Evolutionary conservation across 2,113 vertebrate genomes (phyloP).

Genomic region (Neodontobutis hainanensis): DNA sequence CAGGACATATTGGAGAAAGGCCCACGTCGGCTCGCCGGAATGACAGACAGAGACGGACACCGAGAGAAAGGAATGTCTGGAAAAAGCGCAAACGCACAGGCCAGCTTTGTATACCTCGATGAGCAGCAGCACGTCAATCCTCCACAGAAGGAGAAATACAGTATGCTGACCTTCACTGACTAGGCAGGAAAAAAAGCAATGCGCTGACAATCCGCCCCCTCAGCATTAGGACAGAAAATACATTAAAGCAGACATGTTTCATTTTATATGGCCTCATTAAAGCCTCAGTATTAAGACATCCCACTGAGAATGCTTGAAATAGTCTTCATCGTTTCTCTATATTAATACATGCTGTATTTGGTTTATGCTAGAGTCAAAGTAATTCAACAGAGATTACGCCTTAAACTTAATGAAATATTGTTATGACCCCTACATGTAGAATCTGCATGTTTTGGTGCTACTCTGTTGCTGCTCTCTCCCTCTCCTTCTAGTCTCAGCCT

Average conservation of each 20-base stretch:
- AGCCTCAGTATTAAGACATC: too few relatives aligned
- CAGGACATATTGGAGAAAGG: constrained; percentile 59
- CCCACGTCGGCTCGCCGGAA: constrained; percentile 28
- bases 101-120: constrained; percentile 40
- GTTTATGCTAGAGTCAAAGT: too few relatives aligned
- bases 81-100: constrained; percentile 8
- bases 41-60: constrained; percentile 35
- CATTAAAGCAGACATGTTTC: not conserved
- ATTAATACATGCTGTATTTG: too few relatives aligned
- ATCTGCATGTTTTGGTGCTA: too few relatives aligned
- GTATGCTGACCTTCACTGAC: constrained; percentile 55
- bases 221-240: constrained; percentile 19
- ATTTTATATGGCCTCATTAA: not conserved
- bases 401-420: too few relatives aligned
- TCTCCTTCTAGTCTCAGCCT: too few relatives aligned
- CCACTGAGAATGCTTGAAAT: too few relatives aligned
- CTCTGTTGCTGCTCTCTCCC: too few relatives aligned
- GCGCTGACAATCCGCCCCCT: constrained; percentile 16
- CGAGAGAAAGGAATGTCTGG: constrained; percentile 17
- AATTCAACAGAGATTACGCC: too few relatives aligned
- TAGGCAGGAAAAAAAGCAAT: constrained; percentile 35
- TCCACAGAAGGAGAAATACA: constrained; percentile 52
- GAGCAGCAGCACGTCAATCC: constrained; percentile 47
- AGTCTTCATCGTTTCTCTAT: too few relatives aligned
- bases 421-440: too few relatives aligned